phyloP scores from a whole-genome alignment of 2,113 vertebrate genomes.

The Laterallus jamaicensis region DNA sequence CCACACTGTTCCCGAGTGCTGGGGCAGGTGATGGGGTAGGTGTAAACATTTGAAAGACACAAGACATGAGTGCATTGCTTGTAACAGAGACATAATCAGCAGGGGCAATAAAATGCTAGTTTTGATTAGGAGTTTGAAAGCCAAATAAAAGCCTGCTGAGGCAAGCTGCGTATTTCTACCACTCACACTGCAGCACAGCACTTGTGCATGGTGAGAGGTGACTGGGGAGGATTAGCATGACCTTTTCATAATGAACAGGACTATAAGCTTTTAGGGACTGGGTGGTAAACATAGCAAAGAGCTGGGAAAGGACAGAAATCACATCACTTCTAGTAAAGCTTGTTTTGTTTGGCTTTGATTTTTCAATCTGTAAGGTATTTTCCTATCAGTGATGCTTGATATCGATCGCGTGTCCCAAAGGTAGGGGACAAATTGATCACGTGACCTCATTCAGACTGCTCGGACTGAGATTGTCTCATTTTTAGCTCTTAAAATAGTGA shows the following conservation, averaged over 20 bases:
- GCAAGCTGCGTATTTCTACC: slow-evolving; percentile 45
- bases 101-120: slow-evolving; percentile 24
- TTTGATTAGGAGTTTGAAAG: slow-evolving; percentile 66
- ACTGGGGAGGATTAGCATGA: slow-evolving; percentile 36
- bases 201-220: slow-evolving; percentile 17
- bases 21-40: background rate
- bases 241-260: slow-evolving; percentile 58
- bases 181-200: slow-evolving; percentile 14
- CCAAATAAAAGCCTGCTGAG: slow-evolving; percentile 50
- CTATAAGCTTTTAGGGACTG: slow-evolving; percentile 55
- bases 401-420: background rate
- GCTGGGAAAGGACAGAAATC: slow-evolving; percentile 40
- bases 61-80: background rate
- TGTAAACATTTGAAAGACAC: background rate
- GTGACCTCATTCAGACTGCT: background rate
- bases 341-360: slow-evolving; percentile 31
- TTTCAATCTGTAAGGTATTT: slow-evolving; percentile 27
- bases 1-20: background rate
- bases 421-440: background rate
- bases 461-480: background rate
- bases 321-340: background rate
- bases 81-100: slow-evolving; percentile 39
- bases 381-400: background rate
- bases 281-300: slow-evolving; percentile 43
- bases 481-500: background rate